Evolutionary conservation across 2,888 invertebrate species (phyloP), one percentile per base, ranked within the genome.

Genomic region (Drosophila pseudotakahashii): DNA sequence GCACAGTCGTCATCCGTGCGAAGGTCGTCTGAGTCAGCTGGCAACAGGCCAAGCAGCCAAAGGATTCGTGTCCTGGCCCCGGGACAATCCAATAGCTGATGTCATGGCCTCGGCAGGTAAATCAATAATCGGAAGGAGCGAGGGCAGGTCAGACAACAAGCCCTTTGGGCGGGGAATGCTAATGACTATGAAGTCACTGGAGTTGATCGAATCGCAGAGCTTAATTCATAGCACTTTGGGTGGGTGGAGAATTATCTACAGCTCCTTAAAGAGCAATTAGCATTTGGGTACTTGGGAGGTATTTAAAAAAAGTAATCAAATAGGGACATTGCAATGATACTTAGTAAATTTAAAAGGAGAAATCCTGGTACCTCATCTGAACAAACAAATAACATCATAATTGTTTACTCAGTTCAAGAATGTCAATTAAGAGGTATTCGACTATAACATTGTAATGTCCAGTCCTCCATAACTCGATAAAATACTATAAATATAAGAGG

Each of bases 41-140:
- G 71, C 72, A 72, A 53, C 71, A 41, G 58, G 37, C 50, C 47
- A 60, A 41, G 39, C 6, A 11, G 19, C n/a, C 1, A 7, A 32
- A 26, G 61, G 48, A 62, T 34, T 63, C 62, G 62, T 62, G 45
- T 70, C 71, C 71, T 55, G 44, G 4, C 36, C 19, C 16, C 23
- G 39, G 55, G 58, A 45, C 59, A 59, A 45, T 58, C 69, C 67
- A 48, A 23, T 34, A 16, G 54, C 76, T 82, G 80, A 77, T 80
- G 80, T 80, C 83, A 77, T 72, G 44, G 55, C 73, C 63, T 51
- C 37, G 37, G 60, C 60, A 72, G 69, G 76, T 76, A 84, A 80
- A 80, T 80, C 81, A 76, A 84, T 80, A 81, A 69, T 63, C 45
- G 48, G 34, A 42, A 48, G 47, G 57, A 51, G 41, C 37, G 30